phyloP scores from a whole-genome alignment of 2,888 invertebrate genomes.

The Petrophora chlorosata region DNA sequence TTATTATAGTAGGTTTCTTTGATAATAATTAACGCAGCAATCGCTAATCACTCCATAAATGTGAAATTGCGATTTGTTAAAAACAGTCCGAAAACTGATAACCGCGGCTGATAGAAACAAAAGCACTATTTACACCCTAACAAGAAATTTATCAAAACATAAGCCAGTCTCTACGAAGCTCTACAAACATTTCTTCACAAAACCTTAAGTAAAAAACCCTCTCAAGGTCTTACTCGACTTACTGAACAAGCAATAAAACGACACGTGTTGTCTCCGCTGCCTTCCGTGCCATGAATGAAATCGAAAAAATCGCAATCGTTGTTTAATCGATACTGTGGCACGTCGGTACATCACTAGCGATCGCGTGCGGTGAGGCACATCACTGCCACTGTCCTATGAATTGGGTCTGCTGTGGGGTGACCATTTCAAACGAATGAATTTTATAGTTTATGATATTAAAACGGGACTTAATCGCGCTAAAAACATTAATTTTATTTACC shows the following conservation, averaged over 20 bases:
- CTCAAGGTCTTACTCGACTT: background rate
- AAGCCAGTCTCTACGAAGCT: too few species aligned
- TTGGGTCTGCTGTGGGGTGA: conserved; percentile 39
- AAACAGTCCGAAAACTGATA: too few species aligned
- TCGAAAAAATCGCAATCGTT: conserved; percentile 39
- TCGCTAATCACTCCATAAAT: too few species aligned
- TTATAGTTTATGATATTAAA: too few species aligned
- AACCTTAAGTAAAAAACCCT: background rate
- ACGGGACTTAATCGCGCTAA: too few species aligned
- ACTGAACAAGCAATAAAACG: conserved; percentile 25
- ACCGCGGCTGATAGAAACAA: too few species aligned
- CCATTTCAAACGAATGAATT: conserved; percentile 36
- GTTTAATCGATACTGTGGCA: conserved; percentile 70
- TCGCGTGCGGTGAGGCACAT: conserved; percentile 70
- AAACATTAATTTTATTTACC: too few species aligned
- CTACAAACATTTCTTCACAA: conserved; percentile 13
- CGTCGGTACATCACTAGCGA: conserved; percentile 76
- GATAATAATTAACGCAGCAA: too few species aligned
- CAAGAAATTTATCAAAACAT: too few species aligned
- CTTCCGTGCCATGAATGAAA: conserved; percentile 39
- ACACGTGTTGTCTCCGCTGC: conserved; percentile 26
- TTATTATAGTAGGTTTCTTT: too few species aligned
- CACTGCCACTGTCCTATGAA: conserved; percentile 62
- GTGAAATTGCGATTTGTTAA: too few species aligned
- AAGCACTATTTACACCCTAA: too few species aligned